Percentiles rank a stretch among this genome's conserved stretches.
Evolutionary conservation across 2,113 vertebrate genomes (phyloP).

Genomic region (Hucho hucho): DNA sequence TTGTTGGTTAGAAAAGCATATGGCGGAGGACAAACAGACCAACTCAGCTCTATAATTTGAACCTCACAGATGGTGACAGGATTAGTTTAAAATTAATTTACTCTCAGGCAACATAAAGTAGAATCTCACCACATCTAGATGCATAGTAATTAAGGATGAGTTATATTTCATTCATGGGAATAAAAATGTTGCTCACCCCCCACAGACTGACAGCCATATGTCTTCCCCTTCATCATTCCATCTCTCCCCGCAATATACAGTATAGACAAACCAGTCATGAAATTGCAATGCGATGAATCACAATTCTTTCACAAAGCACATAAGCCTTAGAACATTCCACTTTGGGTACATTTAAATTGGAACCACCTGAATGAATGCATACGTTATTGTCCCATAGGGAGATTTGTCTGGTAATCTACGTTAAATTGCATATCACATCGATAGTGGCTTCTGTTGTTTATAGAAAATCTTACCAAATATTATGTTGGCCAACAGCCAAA

Average conservation of each 20-base stretch:
- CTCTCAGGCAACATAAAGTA: constrained; percentile 1
- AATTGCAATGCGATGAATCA: too few species aligned
- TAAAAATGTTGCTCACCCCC: background rate
- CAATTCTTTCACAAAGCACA: too few species aligned
- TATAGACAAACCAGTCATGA: background rate
- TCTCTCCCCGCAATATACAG: background rate
- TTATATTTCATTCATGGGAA: constrained; percentile 4
- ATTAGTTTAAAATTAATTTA: constrained; percentile 2
- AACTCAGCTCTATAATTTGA: constrained; percentile 10
- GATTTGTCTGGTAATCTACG: too few species aligned
- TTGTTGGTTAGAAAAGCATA: constrained; percentile 24
- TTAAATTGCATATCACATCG: too few species aligned
- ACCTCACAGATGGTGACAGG: constrained; percentile 14
- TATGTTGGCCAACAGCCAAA: too few species aligned
- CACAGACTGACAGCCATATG: constrained; percentile 1
- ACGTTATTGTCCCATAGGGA: too few species aligned
- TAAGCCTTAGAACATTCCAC: too few species aligned
- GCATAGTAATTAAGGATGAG: constrained; percentile 12
- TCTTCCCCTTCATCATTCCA: background rate
- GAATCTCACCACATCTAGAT: constrained; percentile 8
- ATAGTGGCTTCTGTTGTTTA: too few species aligned
- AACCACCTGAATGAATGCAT: too few species aligned
- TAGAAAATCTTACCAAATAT: too few species aligned
- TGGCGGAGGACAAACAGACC: constrained; percentile 19
- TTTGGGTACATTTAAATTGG: too few species aligned